phyloP scores from a whole-genome alignment of 2,888 invertebrate genomes.

The Synanthedon vespiformis region DNA sequence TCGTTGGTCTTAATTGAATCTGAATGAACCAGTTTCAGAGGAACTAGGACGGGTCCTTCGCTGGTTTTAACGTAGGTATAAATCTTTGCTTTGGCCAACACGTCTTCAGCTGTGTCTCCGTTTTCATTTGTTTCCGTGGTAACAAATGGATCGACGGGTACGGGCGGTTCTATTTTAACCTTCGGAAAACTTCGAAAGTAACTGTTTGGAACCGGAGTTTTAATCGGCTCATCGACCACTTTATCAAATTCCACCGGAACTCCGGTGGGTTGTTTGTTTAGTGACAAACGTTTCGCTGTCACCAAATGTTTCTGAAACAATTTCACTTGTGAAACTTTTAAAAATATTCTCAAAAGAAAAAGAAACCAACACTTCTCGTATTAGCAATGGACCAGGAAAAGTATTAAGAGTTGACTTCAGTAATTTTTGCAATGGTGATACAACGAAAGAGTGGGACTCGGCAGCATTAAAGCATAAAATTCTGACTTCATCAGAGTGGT shows the following conservation, averaged over 20 bases:
- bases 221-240: slow-evolving; percentile 11
- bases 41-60: slow-evolving; percentile 27
- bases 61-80: slow-evolving; percentile 30
- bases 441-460: too few relatives aligned
- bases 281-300: too few relatives aligned
- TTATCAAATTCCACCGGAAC: slow-evolving; percentile 23
- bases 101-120: not conserved
- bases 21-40: slow-evolving; percentile 11
- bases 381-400: too few relatives aligned
- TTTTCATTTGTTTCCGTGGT: not conserved
- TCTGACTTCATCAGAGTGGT: too few relatives aligned
- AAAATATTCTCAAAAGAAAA: too few relatives aligned
- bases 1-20: not conserved
- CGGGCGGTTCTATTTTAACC: slow-evolving; percentile 11
- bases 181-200: too few relatives aligned
- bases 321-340: too few relatives aligned
- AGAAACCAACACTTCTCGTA: too few relatives aligned
- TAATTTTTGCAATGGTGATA: too few relatives aligned
- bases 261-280: slow-evolving; percentile 17
- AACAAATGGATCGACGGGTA: not conserved
- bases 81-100: slow-evolving; percentile 10
- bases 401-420: too few relatives aligned
- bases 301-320: too few relatives aligned
- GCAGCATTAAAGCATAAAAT: too few relatives aligned
- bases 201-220: slow-evolving; percentile 25